phyloP scores from a whole-genome alignment of 2,888 invertebrate species.

The Chloroclysta siterata region DNA sequence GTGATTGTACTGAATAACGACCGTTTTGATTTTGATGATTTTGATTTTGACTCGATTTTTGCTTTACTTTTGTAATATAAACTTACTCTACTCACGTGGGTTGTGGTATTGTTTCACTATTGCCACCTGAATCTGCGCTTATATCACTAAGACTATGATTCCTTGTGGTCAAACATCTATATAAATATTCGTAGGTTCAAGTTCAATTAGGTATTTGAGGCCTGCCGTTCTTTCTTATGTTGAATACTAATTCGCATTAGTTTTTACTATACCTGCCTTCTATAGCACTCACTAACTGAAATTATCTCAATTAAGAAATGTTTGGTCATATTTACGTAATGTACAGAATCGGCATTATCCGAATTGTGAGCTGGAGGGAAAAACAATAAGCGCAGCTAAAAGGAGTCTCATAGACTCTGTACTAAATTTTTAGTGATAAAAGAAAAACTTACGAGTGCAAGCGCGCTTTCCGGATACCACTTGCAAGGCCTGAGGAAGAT shows the following conservation, averaged over 20 bases:
- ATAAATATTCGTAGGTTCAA: slow-evolving; percentile 11
- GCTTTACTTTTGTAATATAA: neutral
- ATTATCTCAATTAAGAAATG: neutral
- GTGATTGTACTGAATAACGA: too few relatives aligned
- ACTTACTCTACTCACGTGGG: neutral
- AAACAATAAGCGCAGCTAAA: too few relatives aligned
- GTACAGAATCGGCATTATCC: too few relatives aligned
- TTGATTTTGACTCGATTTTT: neutral
- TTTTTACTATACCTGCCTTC: too few relatives aligned
- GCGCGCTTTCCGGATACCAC: slow-evolving; percentile 92
- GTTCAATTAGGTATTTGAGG: slow-evolving; percentile 3
- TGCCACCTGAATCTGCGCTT: slow-evolving; percentile 13
- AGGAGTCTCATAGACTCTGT: too few relatives aligned
- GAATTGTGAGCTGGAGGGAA: too few relatives aligned
- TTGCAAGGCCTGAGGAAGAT: slow-evolving; percentile 93
- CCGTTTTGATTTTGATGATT: too few relatives aligned
- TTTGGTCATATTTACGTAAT: neutral
- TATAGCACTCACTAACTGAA: neutral
- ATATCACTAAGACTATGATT: slow-evolving; percentile 18
- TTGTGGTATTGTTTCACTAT: slow-evolving; percentile 18
- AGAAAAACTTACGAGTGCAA: slow-evolving; percentile 87
- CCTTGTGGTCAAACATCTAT: slow-evolving; percentile 19
- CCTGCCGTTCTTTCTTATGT: neutral
- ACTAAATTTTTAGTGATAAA: neutral
- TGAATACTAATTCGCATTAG: neutral